Conservation (phyloP, 1,140 invertebrate species). For the Drosophila sproati region DNA sequence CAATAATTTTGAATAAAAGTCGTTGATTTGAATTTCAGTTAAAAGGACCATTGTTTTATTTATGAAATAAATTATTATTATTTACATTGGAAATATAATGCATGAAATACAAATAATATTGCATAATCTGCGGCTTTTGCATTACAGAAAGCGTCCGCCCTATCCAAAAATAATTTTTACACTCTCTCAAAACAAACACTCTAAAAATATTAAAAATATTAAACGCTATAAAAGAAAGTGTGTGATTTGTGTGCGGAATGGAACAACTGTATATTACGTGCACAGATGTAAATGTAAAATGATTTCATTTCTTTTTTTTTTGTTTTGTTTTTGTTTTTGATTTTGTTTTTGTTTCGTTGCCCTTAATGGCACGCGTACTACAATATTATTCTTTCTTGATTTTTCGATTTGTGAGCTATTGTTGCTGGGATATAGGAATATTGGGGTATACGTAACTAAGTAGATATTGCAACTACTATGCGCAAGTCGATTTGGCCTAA, state of each 20-base stretch:
- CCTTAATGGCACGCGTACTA: slow-evolving; percentile 69
- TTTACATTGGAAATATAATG: slow-evolving; percentile 82
- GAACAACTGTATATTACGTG: slow-evolving; percentile 21
- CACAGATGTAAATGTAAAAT: slow-evolving; percentile 31
- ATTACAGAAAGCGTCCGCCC: slow-evolving; percentile 21
- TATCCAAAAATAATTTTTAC: slow-evolving; percentile 33
- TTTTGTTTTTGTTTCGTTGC: slow-evolving; percentile 32
- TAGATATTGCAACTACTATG: slow-evolving; percentile 71
- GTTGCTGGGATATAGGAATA: not conserved
- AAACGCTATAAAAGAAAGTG: slow-evolving; percentile 32
- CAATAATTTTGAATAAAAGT: slow-evolving; percentile 7
- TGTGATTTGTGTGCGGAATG: slow-evolving; percentile 7
- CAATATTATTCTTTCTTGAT: slow-evolving; percentile 47
- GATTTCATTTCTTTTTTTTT: not conserved
- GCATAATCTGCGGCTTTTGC: slow-evolving; percentile 59
- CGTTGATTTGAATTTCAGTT: slow-evolving; percentile 33
- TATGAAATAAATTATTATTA: slow-evolving; percentile 83
- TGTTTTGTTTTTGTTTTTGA: slow-evolving; percentile 5
- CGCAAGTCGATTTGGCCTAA: slow-evolving; percentile 78
- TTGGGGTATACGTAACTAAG: slow-evolving; percentile 51
- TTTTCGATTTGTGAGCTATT: slow-evolving; percentile 23
- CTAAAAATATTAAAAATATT: slow-evolving; percentile 52
- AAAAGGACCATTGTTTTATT: slow-evolving; percentile 75
- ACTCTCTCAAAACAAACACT: slow-evolving; percentile 67
- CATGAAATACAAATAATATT: slow-evolving; percentile 80